A percentile compares a stretch with the other conserved stretches of the same genome.
phyloP scores from a whole-genome alignment of 2,888 invertebrate genomes.

The Dusona sp. region DNA sequence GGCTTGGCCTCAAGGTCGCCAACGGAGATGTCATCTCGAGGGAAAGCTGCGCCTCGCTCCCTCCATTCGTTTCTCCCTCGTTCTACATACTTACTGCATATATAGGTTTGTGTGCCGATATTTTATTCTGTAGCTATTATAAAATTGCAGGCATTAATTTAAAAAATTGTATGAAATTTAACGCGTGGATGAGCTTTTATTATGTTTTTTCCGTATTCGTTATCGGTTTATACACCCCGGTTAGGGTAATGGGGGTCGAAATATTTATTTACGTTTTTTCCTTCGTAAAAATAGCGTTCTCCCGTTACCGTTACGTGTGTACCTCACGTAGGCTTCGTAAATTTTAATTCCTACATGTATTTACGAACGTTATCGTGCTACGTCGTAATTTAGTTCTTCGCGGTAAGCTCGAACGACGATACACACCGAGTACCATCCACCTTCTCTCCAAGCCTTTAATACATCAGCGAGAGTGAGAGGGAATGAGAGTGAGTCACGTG shows the following conservation, averaged over 20 bases:
- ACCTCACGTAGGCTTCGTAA: too few relatives aligned
- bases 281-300: not conserved
- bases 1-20: conserved; percentile 80
- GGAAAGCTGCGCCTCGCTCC: conserved; percentile 69
- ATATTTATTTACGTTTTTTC: not conserved
- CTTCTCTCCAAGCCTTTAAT: conserved; percentile 27
- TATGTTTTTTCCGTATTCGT: not conserved
- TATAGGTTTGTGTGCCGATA: conserved; percentile 61
- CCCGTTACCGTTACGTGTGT: not conserved
- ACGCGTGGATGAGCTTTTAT: not conserved
- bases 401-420: conserved; percentile 16
- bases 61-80: conserved; percentile 46
- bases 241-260: not conserved
- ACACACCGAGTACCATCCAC: conserved; percentile 22
- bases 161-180: not conserved
- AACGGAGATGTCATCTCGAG: conserved; percentile 81
- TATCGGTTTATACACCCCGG: not conserved
- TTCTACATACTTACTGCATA: conserved; percentile 54
- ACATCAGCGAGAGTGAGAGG: conserved; percentile 33
- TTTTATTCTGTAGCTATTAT: conserved; percentile 21
- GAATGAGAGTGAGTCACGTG: conserved; percentile 41
- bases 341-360: conserved; percentile 6
- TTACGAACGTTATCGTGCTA: conserved; percentile 27
- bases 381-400: conserved; percentile 34
- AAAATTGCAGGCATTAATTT: not conserved